Conservation (phyloP, 2,888 invertebrate genomes). For the Gordius sp. region DNA sequence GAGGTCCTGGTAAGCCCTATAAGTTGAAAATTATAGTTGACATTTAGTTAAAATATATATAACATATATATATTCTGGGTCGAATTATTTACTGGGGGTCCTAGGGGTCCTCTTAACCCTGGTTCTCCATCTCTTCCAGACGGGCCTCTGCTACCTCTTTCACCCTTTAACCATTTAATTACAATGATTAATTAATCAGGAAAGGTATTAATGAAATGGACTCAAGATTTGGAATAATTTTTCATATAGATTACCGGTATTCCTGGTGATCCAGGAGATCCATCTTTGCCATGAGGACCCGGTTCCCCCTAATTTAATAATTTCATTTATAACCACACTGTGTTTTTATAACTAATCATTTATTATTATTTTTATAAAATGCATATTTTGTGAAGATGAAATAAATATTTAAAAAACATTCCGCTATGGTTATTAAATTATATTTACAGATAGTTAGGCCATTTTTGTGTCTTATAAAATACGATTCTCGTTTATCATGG, state of each 20-base stretch:
- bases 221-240: not conserved
- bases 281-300: constrained; percentile 9
- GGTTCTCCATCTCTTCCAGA: constrained; percentile 14
- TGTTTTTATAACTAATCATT: too few relatives aligned
- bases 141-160: not conserved
- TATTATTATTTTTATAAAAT: too few relatives aligned
- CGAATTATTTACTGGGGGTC: not conserved
- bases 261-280: constrained; percentile 11
- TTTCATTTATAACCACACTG: too few relatives aligned
- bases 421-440: too few relatives aligned
- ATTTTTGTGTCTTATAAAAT: too few relatives aligned
- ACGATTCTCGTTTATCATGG: too few relatives aligned
- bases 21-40: too few relatives aligned
- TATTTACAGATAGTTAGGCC: too few relatives aligned
- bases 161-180: not conserved
- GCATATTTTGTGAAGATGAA: too few relatives aligned
- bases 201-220: not conserved
- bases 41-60: too few relatives aligned
- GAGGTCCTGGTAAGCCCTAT: constrained; percentile 1
- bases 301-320: constrained; percentile 6
- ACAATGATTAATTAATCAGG: not conserved
- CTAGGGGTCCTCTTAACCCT: constrained; percentile 1
- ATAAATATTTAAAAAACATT: too few relatives aligned
- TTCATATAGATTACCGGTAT: constrained; percentile 3
- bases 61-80: too few relatives aligned